Evolutionary conservation across 2,113 vertebrate genomes (phyloP), one percentile per base, ranked within the genome.

Genomic region (Loxodonta africana): DNA sequence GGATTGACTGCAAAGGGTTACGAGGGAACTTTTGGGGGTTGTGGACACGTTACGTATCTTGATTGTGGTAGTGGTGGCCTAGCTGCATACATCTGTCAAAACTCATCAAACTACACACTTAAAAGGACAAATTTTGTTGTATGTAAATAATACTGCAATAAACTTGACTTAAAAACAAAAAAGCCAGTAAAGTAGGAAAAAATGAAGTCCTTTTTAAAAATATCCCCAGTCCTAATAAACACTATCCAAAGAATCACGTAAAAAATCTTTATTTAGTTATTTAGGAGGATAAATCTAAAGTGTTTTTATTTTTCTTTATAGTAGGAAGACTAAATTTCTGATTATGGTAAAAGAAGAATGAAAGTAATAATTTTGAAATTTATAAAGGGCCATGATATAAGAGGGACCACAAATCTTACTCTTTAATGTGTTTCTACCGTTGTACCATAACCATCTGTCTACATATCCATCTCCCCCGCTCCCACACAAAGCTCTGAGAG

Each of bases 151-250:
- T 63, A 87, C 76, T 51, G 83, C 37, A 92, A 90, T 74, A 86
- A 92, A 83, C 26, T 12, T 85, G 51, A 95, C 30, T 90, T 84
- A 53, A 81, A 96, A 74, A 91, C 10, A 84, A 87, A 95, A 89
- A 84, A 48, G 26, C 25, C 7, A 87, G 26, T 62, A 20, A 91
- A 65, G 89, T 84, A 41, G 41, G 10, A 46, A 86, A 94, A 88
- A 21, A 20, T 37, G n/a, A 73, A 73, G n/a, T 73, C 20, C 8
- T 37, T 41, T 37, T 73, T 21, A 37, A 37, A 63, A 73, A 73
- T 37, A 18, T 73, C 71, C 71, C n/a, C n/a, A 37, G 71, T n/a
- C n/a, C 71, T 5, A 69, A 30, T 33, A 69, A 69, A n/a, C 67
- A 69, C 30, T 73, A 48, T 26, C 44, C 76, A 78, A 78, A 48